phyloP scores from a whole-genome alignment of 2,113 vertebrate species.

The Urocolius indicus region DNA sequence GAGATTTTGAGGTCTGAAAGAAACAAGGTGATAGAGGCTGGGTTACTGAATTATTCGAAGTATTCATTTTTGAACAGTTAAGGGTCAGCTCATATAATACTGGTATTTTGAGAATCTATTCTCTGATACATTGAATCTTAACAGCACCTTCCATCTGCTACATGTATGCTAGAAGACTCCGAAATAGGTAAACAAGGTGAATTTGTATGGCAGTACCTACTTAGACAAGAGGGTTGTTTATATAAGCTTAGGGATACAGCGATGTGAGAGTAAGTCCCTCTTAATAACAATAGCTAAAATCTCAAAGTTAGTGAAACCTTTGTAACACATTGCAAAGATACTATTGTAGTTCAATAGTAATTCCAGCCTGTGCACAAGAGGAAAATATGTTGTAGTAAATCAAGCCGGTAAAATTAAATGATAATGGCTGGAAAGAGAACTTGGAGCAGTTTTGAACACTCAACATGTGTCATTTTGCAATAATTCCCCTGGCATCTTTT shows the following conservation, averaged over 20 bases:
- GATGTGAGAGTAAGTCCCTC: background rate
- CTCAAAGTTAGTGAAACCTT: background rate
- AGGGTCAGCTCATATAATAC: background rate
- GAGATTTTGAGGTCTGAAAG: background rate
- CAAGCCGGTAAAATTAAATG: background rate
- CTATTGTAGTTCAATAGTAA: background rate
- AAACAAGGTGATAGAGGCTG: background rate
- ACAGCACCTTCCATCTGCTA: background rate
- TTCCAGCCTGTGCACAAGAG: background rate
- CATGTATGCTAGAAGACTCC: background rate
- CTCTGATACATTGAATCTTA: background rate
- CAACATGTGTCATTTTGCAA: background rate
- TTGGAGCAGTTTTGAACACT: background rate
- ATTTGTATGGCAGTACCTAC: background rate
- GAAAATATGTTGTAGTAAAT: background rate
- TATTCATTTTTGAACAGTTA: background rate
- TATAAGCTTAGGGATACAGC: background rate
- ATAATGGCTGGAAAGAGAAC: background rate
- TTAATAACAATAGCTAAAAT: background rate
- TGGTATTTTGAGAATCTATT: background rate
- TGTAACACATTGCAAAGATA: background rate
- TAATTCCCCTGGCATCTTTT: background rate
- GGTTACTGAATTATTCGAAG: background rate
- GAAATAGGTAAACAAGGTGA: background rate
- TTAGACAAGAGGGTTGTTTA: background rate